A percentile compares a stretch with the other conserved stretches of the same genome.
Evolutionary conservation across 2,113 vertebrate genomes (phyloP).

Genomic region (Arizona elegans): DNA sequence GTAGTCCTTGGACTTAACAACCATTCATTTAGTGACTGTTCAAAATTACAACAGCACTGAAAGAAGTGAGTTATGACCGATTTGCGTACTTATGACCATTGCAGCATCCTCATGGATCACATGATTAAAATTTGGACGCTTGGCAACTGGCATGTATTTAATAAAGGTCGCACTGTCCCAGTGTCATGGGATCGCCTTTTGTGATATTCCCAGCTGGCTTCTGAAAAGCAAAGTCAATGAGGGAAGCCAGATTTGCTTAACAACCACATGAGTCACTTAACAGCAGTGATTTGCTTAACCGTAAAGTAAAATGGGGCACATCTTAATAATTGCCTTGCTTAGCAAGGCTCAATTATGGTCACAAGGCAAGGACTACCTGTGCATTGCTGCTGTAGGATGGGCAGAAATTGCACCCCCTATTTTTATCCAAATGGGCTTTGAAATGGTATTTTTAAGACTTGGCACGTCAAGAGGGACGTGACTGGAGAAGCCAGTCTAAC

Average conservation of each 20-base stretch:
- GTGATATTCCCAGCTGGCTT: neutral
- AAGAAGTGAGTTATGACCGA: neutral
- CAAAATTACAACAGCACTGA: neutral
- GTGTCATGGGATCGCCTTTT: neutral
- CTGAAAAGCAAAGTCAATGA: neutral
- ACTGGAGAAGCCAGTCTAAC: neutral
- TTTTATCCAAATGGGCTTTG: neutral
- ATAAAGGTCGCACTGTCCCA: neutral
- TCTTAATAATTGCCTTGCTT: neutral
- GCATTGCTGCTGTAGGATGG: neutral
- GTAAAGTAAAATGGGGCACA: neutral
- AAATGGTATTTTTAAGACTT: neutral
- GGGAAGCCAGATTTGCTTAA: neutral
- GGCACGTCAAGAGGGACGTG: neutral
- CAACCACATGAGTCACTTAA: neutral
- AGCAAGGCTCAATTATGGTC: neutral
- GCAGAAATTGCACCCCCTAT: neutral
- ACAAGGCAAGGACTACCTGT: neutral
- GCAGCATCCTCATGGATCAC: neutral
- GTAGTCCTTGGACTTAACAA: neutral
- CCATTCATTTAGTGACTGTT: neutral
- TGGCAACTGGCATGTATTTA: neutral
- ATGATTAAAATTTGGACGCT: neutral
- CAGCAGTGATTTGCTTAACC: neutral
- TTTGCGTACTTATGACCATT: neutral